Evolutionary conservation across 2,113 vertebrate species (phyloP), one percentile per base, ranked within the genome.

Genomic region (Myxocyprinus asiaticus): DNA sequence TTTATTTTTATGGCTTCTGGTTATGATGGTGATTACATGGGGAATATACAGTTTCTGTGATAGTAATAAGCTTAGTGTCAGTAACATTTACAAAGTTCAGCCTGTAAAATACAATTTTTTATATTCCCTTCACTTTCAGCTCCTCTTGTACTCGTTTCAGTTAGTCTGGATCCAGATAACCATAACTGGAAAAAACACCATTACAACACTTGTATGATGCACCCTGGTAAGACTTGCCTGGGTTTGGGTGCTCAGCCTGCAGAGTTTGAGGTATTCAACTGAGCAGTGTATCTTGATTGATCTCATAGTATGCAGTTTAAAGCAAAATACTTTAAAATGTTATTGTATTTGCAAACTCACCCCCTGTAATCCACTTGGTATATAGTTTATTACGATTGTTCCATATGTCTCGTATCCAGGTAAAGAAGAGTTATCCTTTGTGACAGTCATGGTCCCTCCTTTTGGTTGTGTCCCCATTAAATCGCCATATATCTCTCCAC

Each of bases 111-210:
- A 53, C 4, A 3, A 10, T 4, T 68, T 62, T 82, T 17, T 87
- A 51, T 44, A 94, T 91, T 68, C 93, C 93, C 81, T 94, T 94
- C 66, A 76, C 86, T 79, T 88, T 91, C 76, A 94, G 81, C 77
- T 93, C 93, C 33, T 92, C 92, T 84, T 81, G 82, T 2, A 93
- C 90, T 48, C 92, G 79, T 42, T 65, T 82, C 56, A 94, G 88
- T 72, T 94, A 94, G 6, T 88, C 85, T 0, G 89, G 86, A 84
- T 94, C 92, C 47, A 92, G 93, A 78, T 93, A 94, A 67, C 92
- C 93, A 61, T 92, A 94, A n/a, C 92, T 94, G 84, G 80, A 10
- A 63, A 45, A 59, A 76, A 81, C 17, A 5, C 43, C 6, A 12
- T 61, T 45, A 59, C 3, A 8, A 65, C 47, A 42, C 5, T 5